Percentiles rank a stretch among this genome's conserved stretches.
Evolutionary conservation across 2,888 invertebrate genomes (phyloP).

Genomic region (Omphaloscelis lunosa): DNA sequence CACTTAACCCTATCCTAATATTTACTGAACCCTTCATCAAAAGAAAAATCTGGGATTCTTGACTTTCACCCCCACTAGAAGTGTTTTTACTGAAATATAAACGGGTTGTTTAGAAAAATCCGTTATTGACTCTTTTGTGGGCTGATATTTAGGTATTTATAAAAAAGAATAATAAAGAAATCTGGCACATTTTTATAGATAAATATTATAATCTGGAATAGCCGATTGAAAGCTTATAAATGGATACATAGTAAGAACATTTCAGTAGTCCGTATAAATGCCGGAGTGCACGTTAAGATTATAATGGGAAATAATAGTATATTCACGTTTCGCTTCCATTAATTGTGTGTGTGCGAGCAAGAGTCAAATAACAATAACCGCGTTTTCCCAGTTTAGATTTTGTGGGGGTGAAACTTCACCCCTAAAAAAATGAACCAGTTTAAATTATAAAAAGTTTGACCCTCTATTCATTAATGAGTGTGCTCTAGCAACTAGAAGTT

Average conservation of each 20-base stretch:
- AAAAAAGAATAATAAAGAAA: not conserved
- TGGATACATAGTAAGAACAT: not conserved
- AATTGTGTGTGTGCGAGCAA: not conserved
- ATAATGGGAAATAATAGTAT: not conserved
- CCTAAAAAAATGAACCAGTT: not conserved
- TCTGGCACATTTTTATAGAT: not conserved
- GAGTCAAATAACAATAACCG: not conserved
- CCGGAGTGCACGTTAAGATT: too few relatives aligned
- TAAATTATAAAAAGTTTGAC: not conserved
- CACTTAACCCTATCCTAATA: conserved; percentile 65
- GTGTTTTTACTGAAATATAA: conserved; percentile 42
- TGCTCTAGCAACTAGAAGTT: conserved; percentile 8
- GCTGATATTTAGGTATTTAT: not conserved
- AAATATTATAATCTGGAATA: not conserved
- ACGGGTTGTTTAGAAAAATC: conserved; percentile 24
- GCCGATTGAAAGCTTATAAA: not conserved
- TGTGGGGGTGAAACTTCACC: not conserved
- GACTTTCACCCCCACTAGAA: conserved; percentile 44
- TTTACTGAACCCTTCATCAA: conserved; percentile 67
- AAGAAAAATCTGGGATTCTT: conserved; percentile 57
- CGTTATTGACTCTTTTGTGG: conserved; percentile 29
- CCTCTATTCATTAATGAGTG: not conserved
- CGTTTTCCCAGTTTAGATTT: not conserved
- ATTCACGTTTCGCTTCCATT: too few relatives aligned
- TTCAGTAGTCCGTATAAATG: not conserved